These are phyloP conservation scores for Tragelaphus strepsiceros DNA, from an alignment of 2,113 vertebrate genomes.

Conservation along the genomic window DNA sequence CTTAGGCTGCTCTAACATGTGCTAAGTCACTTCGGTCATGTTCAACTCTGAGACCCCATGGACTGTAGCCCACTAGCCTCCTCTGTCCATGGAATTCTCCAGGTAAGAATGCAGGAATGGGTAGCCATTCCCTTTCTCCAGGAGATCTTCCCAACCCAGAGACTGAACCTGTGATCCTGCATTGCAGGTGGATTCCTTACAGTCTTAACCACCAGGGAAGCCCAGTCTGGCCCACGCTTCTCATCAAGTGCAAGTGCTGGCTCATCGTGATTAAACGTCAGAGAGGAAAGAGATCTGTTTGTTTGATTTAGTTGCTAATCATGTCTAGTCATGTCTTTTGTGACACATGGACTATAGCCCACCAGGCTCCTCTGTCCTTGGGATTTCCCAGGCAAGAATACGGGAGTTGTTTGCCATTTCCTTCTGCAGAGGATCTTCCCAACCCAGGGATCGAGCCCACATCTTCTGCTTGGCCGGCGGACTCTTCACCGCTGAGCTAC, in stretches of 20 bases:
- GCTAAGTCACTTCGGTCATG: neutral
- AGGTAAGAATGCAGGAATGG: neutral
- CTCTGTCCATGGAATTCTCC: neutral
- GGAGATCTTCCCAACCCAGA: neutral
- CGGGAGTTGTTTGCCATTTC: neutral
- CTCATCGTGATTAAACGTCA: neutral
- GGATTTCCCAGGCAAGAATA: neutral
- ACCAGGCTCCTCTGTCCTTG: neutral
- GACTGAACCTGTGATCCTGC: neutral
- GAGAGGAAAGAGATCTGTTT: neutral
- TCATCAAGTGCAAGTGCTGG: neutral
- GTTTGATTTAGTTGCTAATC: neutral
- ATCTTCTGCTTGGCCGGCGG: neutral
- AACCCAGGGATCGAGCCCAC: neutral
- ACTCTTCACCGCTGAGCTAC: neutral
- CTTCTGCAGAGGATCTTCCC: neutral
- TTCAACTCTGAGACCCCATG: neutral
- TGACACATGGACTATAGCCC: rapidly evolving
- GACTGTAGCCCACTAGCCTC: neutral
- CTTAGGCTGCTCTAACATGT: neutral
- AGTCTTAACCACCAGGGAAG: neutral
- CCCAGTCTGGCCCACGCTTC: neutral
- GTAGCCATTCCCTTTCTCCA: neutral
- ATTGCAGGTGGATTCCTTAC: neutral
- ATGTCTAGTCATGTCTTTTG: neutral